Conservation (phyloP, 2,888 invertebrate species). For the Macrophya alboannulata region DNA sequence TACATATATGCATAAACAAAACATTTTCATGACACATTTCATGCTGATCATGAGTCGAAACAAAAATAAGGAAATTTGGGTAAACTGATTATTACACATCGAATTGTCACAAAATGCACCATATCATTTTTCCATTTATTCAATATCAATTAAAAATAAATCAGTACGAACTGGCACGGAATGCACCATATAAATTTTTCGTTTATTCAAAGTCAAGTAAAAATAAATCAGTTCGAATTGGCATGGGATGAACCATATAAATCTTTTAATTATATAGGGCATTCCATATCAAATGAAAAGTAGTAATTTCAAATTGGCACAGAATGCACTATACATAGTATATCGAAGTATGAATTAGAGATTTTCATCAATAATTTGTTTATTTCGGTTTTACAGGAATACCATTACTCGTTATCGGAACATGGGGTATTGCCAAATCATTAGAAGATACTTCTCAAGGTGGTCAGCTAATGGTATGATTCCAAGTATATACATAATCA, state of each 20-base stretch:
- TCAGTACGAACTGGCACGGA: background rate
- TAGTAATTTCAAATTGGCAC: background rate
- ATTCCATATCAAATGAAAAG: too few relatives aligned
- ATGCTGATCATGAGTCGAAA: background rate
- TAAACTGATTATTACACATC: background rate
- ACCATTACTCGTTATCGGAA: constrained; percentile 82
- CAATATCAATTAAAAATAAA: too few relatives aligned
- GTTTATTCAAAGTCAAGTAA: too few relatives aligned
- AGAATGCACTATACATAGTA: background rate
- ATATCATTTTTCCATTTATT: background rate
- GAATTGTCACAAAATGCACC: background rate
- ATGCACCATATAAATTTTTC: background rate
- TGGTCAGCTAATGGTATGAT: constrained; percentile 37
- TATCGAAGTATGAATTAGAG: background rate
- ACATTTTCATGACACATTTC: background rate
- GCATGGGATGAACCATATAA: background rate
- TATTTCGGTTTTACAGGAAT: constrained; percentile 77
- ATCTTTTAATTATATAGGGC: too few relatives aligned
- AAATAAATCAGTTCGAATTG: background rate
- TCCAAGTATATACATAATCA: background rate
- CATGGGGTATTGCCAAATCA: constrained; percentile 83
- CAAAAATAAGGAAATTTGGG: background rate
- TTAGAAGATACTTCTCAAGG: constrained; percentile 65
- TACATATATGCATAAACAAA: background rate
- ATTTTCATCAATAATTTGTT: background rate